phyloP scores from a whole-genome alignment of 2,888 invertebrate species.

The Caenorhabditis virilis region DNA sequence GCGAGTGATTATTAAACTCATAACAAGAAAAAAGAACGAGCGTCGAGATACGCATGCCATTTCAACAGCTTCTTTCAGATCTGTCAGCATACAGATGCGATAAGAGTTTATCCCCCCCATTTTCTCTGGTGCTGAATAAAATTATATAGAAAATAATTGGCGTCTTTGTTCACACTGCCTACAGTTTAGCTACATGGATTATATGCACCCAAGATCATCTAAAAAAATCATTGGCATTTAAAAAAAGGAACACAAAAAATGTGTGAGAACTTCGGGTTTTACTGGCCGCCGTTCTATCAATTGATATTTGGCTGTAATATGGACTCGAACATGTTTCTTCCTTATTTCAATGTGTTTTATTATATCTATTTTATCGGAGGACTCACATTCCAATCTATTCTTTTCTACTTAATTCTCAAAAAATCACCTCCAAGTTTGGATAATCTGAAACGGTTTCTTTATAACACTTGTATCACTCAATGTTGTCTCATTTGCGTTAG shows the following conservation, averaged over 20 bases:
- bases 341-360: constrained; percentile 8
- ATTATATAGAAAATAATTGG: too few species aligned
- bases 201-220: too few species aligned
- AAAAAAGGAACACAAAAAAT: too few species aligned
- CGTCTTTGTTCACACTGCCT: too few species aligned
- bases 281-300: too few species aligned
- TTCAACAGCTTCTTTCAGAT: background rate
- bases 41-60: background rate
- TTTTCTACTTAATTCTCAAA: constrained; percentile 19
- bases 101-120: too few species aligned
- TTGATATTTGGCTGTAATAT: too few species aligned
- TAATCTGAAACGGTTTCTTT: constrained; percentile 30
- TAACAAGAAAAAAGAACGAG: background rate
- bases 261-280: too few species aligned
- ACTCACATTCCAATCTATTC: constrained; percentile 19
- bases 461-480: constrained; percentile 13
- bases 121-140: too few species aligned
- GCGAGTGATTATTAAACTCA: constrained; percentile 2
- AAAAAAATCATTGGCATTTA: too few species aligned
- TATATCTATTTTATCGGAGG: constrained; percentile 22
- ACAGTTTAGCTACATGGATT: too few species aligned
- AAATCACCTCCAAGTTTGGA: constrained; percentile 27
- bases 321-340: constrained; percentile 1
- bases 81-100: too few species aligned
- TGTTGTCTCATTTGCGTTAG: background rate